Conservation (phyloP, 2,888 invertebrate genomes). For the Cephus pygmeus region DNA sequence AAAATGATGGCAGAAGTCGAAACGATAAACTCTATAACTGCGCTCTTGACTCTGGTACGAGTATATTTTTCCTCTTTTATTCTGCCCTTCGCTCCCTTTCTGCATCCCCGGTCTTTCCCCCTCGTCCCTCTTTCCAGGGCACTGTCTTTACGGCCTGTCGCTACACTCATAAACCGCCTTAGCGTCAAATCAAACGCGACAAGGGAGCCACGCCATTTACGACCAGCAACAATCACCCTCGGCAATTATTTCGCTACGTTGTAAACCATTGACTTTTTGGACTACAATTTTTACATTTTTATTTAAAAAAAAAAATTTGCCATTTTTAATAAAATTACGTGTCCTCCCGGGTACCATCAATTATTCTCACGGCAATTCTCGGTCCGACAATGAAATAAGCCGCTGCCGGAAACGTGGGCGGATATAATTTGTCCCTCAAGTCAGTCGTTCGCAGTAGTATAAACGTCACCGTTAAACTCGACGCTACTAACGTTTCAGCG, state of each 20-base stretch:
- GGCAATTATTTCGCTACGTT: too few species aligned
- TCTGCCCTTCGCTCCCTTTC: background rate
- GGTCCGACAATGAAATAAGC: background rate
- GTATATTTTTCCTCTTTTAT: background rate
- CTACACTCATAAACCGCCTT: background rate
- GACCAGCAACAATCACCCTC: background rate
- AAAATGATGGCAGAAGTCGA: background rate
- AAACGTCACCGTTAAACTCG: background rate
- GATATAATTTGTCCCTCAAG: background rate
- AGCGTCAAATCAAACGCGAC: background rate
- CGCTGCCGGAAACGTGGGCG: background rate
- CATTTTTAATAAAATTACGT: background rate
- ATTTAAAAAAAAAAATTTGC: too few species aligned
- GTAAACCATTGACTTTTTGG: too few species aligned
- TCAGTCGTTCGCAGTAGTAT: background rate
- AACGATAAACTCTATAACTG: background rate
- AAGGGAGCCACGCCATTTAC: background rate
- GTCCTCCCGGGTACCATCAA: background rate
- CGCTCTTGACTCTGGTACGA: background rate
- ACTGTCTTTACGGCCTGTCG: background rate
- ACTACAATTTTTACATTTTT: background rate
- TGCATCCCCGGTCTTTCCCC: background rate
- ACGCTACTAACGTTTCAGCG: background rate
- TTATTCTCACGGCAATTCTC: background rate
- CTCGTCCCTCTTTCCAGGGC: background rate